These are phyloP conservation scores for Ifrita kowaldi DNA, from an alignment of 2,113 vertebrate genomes.

Conservation along the genomic window DNA sequence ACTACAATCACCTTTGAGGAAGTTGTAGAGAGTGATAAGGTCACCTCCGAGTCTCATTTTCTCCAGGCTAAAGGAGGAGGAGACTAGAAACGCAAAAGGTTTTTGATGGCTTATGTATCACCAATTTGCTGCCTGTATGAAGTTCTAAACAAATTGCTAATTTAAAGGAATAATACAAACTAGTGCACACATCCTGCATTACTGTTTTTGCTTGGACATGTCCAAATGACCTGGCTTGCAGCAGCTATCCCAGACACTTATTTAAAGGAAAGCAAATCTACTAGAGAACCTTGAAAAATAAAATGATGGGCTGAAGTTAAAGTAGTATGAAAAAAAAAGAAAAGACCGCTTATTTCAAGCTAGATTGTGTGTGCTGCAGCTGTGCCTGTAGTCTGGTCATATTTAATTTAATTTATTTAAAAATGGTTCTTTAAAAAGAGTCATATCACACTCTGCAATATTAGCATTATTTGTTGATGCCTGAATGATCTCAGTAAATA, in stretches of 20 bases:
- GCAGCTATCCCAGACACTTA: background rate
- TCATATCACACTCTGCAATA: background rate
- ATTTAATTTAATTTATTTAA: background rate
- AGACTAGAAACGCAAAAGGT: background rate
- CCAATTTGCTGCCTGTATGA: background rate
- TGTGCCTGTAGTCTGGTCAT: background rate
- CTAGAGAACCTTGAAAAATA: background rate
- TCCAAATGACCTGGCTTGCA: background rate
- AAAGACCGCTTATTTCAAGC: background rate
- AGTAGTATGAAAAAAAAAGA: background rate
- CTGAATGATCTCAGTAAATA: slow-evolving; percentile 6
- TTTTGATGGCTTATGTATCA: background rate
- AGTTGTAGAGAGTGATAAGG: too few species aligned
- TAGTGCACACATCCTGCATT: background rate
- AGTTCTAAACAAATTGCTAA: background rate
- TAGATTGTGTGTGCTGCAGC: background rate
- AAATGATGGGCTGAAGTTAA: background rate
- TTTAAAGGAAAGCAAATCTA: background rate
- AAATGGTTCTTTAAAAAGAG: background rate
- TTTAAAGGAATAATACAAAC: background rate
- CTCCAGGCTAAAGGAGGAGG: too few species aligned
- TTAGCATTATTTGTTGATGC: background rate
- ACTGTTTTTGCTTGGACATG: background rate
- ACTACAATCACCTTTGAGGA: too few species aligned
- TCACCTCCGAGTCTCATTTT: too few species aligned